Conservation (phyloP, 2,113 vertebrate genomes). For the Podiceps cristatus region DNA sequence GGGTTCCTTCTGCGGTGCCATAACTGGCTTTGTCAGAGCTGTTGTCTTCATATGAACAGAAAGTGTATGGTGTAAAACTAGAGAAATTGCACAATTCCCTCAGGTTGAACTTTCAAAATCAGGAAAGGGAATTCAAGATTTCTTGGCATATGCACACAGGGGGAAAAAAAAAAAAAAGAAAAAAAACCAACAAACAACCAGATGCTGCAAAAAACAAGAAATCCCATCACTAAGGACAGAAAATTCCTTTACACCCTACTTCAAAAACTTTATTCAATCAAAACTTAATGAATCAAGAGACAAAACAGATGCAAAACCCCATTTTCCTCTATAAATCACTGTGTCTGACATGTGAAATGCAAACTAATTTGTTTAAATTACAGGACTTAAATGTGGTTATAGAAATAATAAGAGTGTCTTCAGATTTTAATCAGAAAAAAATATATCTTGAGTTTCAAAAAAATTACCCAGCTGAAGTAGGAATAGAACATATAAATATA, state of each 20-base stretch:
- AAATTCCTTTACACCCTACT: conserved; percentile 5
- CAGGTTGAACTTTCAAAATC: background rate
- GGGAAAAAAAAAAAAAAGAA: rapidly evolving
- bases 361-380: conserved; percentile 44
- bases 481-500: background rate
- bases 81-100: background rate
- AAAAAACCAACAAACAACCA: background rate
- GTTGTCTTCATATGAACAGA: background rate
- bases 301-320: background rate
- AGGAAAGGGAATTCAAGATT: background rate
- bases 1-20: background rate
- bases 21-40: background rate
- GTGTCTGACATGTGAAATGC: background rate
- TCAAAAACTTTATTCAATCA: background rate
- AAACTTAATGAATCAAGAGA: conserved; percentile 29
- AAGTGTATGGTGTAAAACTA: rapidly evolving
- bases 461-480: background rate
- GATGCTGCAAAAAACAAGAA: background rate
- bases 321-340: conserved; percentile 38
- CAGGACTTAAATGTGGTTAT: conserved; percentile 47
- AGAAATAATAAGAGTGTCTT: conserved; percentile 70
- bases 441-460: conserved; percentile 37
- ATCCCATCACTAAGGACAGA: background rate
- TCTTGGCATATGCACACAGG: background rate
- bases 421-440: conserved; percentile 72